Conservation (phyloP, 2,113 vertebrate species). For the Columbina picui region DNA sequence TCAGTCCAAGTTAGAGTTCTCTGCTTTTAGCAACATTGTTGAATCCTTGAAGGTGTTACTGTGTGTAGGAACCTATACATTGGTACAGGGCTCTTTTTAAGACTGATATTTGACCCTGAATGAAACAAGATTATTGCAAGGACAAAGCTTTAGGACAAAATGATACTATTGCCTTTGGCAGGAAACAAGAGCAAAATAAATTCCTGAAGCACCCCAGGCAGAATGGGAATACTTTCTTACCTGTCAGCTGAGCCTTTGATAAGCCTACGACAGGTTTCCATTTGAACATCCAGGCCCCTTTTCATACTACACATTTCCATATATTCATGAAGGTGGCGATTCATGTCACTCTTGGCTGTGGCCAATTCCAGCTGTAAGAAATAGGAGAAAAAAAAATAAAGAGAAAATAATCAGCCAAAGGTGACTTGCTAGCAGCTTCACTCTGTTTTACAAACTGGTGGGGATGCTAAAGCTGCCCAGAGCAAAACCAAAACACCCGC, state of each 20-base stretch:
- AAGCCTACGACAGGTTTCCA: slow-evolving; percentile 87
- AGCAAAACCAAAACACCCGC: neutral
- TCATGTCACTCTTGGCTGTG: slow-evolving; percentile 94
- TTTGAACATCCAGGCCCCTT: slow-evolving; percentile 90
- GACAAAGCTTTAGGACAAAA: neutral
- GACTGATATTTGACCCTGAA: neutral
- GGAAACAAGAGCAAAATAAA: neutral
- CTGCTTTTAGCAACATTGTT: neutral
- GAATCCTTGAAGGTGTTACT: fast-evolving
- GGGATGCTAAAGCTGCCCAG: neutral
- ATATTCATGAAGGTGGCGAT: slow-evolving; percentile 90
- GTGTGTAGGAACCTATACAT: neutral
- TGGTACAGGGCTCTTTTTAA: neutral
- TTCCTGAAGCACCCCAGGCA: neutral
- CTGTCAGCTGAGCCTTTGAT: slow-evolving; percentile 91
- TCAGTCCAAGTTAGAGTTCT: neutral
- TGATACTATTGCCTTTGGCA: neutral
- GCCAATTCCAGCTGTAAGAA: slow-evolving; percentile 85
- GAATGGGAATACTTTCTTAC: neutral
- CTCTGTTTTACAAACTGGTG: fast-evolving
- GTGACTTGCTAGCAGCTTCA: neutral
- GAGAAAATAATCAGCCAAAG: neutral
- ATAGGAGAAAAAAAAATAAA: neutral
- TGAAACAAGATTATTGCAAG: neutral
- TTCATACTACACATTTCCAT: slow-evolving; percentile 98